These are phyloP conservation scores for Drosophila rellima DNA, from an alignment of 2,888 invertebrate species.

Conservation along the genomic window DNA sequence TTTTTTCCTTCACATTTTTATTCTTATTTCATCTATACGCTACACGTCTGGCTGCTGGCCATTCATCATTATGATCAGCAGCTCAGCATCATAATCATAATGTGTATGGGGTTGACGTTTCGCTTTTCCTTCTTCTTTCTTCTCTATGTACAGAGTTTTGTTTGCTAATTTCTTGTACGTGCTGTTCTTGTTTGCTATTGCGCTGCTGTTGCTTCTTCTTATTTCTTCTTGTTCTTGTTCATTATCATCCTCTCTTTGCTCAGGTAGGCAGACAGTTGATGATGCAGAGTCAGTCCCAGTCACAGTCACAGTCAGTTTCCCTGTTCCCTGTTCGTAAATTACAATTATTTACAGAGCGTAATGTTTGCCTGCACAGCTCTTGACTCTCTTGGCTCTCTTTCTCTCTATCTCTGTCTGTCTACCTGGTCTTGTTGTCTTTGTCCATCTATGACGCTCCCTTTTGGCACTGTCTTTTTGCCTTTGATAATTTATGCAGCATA, in stretches of 20 bases:
- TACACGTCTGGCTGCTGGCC: conserved; percentile 51
- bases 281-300: conserved; percentile 36
- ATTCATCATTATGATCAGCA: conserved; percentile 75
- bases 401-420: conserved; percentile 1
- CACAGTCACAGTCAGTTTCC: conserved; percentile 30
- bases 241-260: conserved; percentile 51
- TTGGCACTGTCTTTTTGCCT: conserved; percentile 68
- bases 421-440: conserved; percentile 1
- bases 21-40: conserved; percentile 21
- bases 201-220: conserved; percentile 30
- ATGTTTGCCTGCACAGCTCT: conserved; percentile 43
- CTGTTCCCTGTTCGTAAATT: conserved; percentile 65
- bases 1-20: conserved; percentile 22
- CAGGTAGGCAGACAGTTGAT: conserved; percentile 61
- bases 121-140: conserved; percentile 60
- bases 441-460: conserved; percentile 62
- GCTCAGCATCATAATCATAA: conserved; percentile 69
- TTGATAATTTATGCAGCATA: conserved; percentile 79
- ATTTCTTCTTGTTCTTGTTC: conserved; percentile 22
- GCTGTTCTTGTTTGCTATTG: conserved; percentile 71
- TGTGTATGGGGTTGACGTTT: conserved; percentile 57
- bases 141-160: conserved; percentile 41
- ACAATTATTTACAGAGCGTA: conserved; percentile 74
- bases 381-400: conserved; percentile 12
- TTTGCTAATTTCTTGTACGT: conserved; percentile 81